These are phyloP conservation scores for Eupithecia dodoneata DNA, from an alignment of 2,888 invertebrate genomes.

Conservation along the genomic window DNA sequence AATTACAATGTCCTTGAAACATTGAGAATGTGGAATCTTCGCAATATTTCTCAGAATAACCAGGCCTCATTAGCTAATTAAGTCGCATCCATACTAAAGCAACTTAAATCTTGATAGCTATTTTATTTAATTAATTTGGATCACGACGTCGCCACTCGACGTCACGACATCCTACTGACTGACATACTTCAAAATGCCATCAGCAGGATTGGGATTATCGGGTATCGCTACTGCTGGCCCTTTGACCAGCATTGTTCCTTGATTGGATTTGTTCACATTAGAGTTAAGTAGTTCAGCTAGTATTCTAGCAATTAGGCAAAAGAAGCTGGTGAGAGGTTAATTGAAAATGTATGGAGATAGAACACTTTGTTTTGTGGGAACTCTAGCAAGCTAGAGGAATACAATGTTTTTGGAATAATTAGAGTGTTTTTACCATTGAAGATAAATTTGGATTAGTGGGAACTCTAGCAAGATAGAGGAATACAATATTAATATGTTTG, in stretches of 20 bases:
- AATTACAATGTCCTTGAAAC: neutral
- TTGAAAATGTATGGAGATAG: neutral
- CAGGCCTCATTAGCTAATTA: conserved; percentile 43
- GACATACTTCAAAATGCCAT: conserved; percentile 84
- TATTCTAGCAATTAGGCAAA: conserved; percentile 19
- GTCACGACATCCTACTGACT: conserved; percentile 80
- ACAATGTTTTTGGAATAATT: neutral
- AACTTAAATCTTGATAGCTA: conserved; percentile 78
- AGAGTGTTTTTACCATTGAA: neutral
- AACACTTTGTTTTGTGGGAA: neutral
- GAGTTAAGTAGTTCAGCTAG: conserved; percentile 8
- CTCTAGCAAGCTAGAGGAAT: neutral
- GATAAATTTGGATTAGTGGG: too few relatives aligned
- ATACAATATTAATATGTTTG: too few relatives aligned
- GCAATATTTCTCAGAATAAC: neutral
- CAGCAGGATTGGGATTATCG: conserved; percentile 65
- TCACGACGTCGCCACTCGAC: conserved; percentile 82
- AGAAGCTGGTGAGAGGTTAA: conserved; percentile 17
- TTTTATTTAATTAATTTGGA: conserved; percentile 84
- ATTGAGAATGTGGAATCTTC: neutral
- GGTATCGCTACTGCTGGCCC: conserved; percentile 60
- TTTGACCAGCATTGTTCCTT: conserved; percentile 59
- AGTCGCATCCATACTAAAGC: conserved; percentile 67
- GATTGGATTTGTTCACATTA: conserved; percentile 49
- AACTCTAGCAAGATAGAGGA: too few relatives aligned